Evolutionary conservation across 2,797 vertebrate genomes (phyloP).

Genomic region (Chrosomus eos): DNA sequence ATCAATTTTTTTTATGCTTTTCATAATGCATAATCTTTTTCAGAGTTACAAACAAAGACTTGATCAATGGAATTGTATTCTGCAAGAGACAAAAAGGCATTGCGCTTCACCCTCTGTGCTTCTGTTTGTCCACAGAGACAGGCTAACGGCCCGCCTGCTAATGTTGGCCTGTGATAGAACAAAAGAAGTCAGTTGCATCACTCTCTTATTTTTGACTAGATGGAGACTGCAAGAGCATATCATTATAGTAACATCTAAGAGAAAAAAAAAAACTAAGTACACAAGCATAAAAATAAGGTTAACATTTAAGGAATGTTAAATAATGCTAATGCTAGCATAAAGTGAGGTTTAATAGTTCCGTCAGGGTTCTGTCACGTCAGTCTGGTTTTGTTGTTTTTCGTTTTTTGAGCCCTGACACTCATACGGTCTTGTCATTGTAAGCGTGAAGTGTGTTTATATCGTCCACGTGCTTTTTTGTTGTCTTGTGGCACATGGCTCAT

Average conservation of each 20-base stretch:
- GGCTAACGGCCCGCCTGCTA: conserved; percentile 35
- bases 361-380: too few species aligned
- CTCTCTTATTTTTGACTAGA: conserved; percentile 5
- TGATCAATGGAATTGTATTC: conserved; percentile 55
- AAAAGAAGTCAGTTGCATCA: conserved; percentile 48
- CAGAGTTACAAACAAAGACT: conserved; percentile 46
- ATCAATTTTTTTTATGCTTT: conserved; percentile 10
- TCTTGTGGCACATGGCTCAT: too few species aligned
- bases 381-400: too few species aligned
- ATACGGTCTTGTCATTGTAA: too few species aligned
- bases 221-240: conserved; percentile 13
- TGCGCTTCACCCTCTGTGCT: conserved; percentile 39
- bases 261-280: neutral
- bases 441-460: neutral
- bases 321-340: neutral
- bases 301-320: neutral
- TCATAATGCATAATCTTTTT: conserved; percentile 21
- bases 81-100: conserved; percentile 52
- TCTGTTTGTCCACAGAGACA: conserved; percentile 49
- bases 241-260: conserved; percentile 24
- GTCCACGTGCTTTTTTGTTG: neutral
- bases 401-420: too few species aligned
- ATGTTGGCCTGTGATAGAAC: conserved; percentile 36
- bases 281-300: neutral
- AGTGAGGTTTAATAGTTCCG: too few species aligned